phyloP scores from a whole-genome alignment of 2,888 invertebrate genomes.

The Eucriotettix oculatus region DNA sequence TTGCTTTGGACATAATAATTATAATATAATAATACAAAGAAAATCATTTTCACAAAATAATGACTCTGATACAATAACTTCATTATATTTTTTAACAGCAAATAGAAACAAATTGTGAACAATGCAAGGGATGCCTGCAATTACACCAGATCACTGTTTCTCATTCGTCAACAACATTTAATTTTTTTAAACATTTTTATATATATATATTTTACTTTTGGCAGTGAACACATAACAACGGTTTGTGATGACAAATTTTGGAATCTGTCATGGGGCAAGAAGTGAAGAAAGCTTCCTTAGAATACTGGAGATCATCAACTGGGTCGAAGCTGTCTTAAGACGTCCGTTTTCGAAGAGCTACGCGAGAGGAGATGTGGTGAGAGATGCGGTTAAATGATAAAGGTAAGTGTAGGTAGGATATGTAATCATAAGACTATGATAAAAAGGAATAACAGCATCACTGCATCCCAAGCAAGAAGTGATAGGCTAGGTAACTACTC shows the following conservation, averaged over 20 bases:
- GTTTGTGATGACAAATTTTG: too few species aligned
- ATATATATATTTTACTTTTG: neutral
- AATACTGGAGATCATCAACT: too few species aligned
- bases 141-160: neutral
- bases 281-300: too few species aligned
- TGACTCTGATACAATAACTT: conserved; percentile 7
- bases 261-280: too few species aligned
- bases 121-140: conserved; percentile 9
- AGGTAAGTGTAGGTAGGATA: neutral
- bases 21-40: neutral
- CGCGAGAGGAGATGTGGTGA: too few species aligned
- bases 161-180: neutral
- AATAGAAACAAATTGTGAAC: conserved; percentile 8
- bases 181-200: neutral
- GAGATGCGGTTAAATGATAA: too few species aligned
- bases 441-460: neutral
- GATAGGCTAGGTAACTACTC: conserved; percentile 6
- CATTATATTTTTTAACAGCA: conserved; percentile 6
- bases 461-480: conserved; percentile 10
- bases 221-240: conserved; percentile 7
- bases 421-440: neutral
- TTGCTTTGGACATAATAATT: conserved; percentile 1
- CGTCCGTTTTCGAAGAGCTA: too few species aligned
- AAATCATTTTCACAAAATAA: conserved; percentile 8
- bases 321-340: too few species aligned